Conservation (phyloP, 1,140 invertebrate species). For the Papilio polyxenes region DNA sequence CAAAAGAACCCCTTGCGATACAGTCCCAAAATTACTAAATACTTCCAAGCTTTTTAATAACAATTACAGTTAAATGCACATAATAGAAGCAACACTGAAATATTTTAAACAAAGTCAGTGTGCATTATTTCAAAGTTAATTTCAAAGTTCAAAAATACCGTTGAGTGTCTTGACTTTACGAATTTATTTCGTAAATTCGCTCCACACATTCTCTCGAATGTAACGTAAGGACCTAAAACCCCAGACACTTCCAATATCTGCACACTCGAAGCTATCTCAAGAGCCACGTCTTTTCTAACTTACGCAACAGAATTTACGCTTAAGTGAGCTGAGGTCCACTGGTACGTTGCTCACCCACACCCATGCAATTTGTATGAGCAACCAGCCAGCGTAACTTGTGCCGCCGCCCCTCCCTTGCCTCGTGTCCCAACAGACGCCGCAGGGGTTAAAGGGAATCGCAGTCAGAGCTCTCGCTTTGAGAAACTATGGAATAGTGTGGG, state of each 20-base stretch:
- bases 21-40: background rate
- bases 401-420: slow-evolving; percentile 53
- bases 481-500: slow-evolving; percentile 78
- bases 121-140: background rate
- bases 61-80: too few species aligned
- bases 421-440: slow-evolving; percentile 51
- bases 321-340: slow-evolving; percentile 74
- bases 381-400: slow-evolving; percentile 47
- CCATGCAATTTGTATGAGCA: slow-evolving; percentile 71
- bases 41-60: too few species aligned
- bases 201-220: slow-evolving; percentile 23
- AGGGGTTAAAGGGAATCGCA: slow-evolving; percentile 63
- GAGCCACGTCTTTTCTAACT: slow-evolving; percentile 76
- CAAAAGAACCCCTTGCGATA: slow-evolving; percentile 13
- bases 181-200: slow-evolving; percentile 38
- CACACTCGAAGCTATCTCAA: slow-evolving; percentile 67
- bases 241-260: slow-evolving; percentile 63
- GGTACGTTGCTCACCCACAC: slow-evolving; percentile 76
- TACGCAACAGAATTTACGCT: slow-evolving; percentile 80
- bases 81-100: too few species aligned
- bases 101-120: too few species aligned
- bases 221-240: slow-evolving; percentile 37
- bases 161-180: slow-evolving; percentile 1
- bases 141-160: slow-evolving; percentile 14
- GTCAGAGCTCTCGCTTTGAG: slow-evolving; percentile 75